These are phyloP conservation scores for Aldrovandia affinis DNA, from an alignment of 2,797 vertebrate species.

Conservation along the genomic window DNA sequence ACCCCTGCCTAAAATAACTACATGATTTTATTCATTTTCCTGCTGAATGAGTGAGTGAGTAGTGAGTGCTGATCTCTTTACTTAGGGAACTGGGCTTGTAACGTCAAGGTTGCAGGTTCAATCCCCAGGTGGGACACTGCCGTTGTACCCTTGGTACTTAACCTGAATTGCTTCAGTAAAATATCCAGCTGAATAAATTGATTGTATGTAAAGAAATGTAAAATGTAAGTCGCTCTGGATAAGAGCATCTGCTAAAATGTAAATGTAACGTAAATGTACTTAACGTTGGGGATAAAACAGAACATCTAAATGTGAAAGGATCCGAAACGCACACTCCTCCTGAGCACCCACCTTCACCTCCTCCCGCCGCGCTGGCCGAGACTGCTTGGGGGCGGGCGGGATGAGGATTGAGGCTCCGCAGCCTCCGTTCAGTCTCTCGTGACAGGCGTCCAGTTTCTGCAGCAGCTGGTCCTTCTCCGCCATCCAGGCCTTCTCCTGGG, in stretches of 20 bases:
- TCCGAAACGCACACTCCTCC: background rate
- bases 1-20: no score
- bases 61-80: no score
- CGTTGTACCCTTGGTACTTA: no score
- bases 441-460: constrained; percentile 75
- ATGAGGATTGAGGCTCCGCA: constrained; percentile 28
- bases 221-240: no score
- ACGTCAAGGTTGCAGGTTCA: no score
- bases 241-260: background rate
- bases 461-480: constrained; percentile 88
- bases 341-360: constrained; percentile 79
- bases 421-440: constrained; percentile 63
- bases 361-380: constrained; percentile 65
- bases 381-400: constrained; percentile 52
- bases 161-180: no score
- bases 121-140: no score
- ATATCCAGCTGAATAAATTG: no score
- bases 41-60: background rate
- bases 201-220: no score
- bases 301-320: background rate
- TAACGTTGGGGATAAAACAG: background rate
- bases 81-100: no score
- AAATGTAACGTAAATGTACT: background rate
- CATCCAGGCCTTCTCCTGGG: constrained; percentile 91
- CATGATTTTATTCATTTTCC: no score